Percentiles rank a stretch among this genome's conserved stretches.
Conservation (phyloP, 1,140 invertebrate species). For the Potamilus streckersoni region DNA sequence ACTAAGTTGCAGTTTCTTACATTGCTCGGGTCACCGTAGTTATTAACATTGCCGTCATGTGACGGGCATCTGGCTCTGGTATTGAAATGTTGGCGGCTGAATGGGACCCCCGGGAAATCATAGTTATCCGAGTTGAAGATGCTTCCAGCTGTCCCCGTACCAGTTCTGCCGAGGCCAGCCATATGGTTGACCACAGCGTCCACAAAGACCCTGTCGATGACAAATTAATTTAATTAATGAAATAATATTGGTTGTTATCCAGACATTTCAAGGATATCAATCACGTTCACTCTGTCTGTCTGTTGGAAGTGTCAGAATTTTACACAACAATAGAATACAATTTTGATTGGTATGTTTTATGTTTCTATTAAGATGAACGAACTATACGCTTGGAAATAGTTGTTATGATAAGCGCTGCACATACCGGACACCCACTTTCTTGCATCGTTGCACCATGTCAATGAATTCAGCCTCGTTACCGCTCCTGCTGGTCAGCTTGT, state of each 20-base stretch:
- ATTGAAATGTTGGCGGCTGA: conserved; percentile 51
- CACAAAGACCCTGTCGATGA: conserved; percentile 79
- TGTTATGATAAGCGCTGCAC: background rate
- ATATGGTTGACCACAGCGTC: conserved; percentile 91
- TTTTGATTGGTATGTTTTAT: background rate
- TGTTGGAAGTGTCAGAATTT: background rate
- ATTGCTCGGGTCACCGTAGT: conserved; percentile 48
- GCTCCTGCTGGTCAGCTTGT: conserved; percentile 80
- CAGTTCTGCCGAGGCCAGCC: conserved; percentile 71
- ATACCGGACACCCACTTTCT: conserved; percentile 77
- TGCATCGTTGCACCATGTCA: conserved; percentile 80
- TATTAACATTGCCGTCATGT: conserved; percentile 51
- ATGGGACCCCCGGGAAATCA: conserved; percentile 70
- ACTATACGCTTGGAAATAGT: background rate
- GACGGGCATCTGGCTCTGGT: conserved; percentile 53
- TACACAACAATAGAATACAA: background rate
- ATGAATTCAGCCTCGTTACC: conserved; percentile 78
- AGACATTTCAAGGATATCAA: background rate
- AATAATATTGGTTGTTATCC: background rate
- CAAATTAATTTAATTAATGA: conserved; percentile 2
- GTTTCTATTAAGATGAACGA: background rate
- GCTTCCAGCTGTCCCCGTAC: conserved; percentile 54
- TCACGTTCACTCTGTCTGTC: background rate
- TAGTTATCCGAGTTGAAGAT: conserved; percentile 58
- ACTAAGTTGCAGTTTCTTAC: conserved; percentile 78